Base-by-base conservation (phyloP, 1,140 invertebrate species). In the Aphidius gifuensis region DNA sequence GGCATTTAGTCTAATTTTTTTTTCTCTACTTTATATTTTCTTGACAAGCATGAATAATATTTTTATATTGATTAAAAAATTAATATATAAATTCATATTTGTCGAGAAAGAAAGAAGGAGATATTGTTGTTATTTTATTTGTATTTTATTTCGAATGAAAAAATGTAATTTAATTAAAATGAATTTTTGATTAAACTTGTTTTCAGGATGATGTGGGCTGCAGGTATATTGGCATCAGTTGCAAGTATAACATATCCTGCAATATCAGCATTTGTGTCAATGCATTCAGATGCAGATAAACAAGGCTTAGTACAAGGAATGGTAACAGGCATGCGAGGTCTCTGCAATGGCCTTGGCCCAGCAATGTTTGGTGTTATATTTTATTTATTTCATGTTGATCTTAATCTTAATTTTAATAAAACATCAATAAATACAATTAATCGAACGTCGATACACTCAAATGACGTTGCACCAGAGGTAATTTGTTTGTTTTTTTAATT, bases 271-370 rank as follows among this genome's bases (percentile, higher is more conserved):
- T 99, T 97, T 83, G 95, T 99, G 45, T 98, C 96, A 9, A 93
- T 96, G 68, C 96, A 98, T 82, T 95, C 96, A 60, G 90, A 96
- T 75, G 89, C 92, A 43, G 97, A 99, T 78, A 91, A 97, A 74
- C 98, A 99, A 84, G 97, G 91, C 85, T 89, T 98, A 39, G 96
- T 98, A 44, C 97, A 99, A 82, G 97, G 97, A 39, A 96, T 99
- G 86, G 93, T 99, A 11, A 99, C 97, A 9, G 94, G 93, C 42
- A 94, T 96, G 86, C 82, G 96, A 67, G 96, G 96, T 9, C 85
- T 99, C 38, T 92, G 91, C 70, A 91, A 91, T 76, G 92, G 92
- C 8, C 79, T 92, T 45, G 91, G 91, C 3, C 91, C 91, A 42
- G 91, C 91, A 38, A 83, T 92, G 73, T 99, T 97, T 82, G 98